These are phyloP conservation scores for Zophobas atratus DNA, from an alignment of 1,140 invertebrate genomes.

Conservation along the genomic window DNA sequence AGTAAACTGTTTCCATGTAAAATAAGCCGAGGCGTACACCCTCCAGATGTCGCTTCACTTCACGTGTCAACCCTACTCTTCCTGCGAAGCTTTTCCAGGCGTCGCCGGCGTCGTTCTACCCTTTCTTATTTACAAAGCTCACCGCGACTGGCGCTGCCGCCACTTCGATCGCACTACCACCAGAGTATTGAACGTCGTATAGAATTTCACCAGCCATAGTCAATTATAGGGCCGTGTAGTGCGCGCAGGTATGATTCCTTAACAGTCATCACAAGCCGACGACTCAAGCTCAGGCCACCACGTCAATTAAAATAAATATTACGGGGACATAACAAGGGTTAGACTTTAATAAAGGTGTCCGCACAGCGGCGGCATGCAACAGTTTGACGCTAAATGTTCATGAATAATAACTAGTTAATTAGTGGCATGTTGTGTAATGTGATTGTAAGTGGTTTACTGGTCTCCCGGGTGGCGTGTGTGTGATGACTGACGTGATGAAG, in stretches of 20 bases:
- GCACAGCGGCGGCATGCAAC: slow-evolving; percentile 55
- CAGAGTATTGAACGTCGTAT: slow-evolving; percentile 62
- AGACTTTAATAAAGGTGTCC: neutral
- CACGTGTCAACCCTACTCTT: neutral
- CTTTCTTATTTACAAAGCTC: slow-evolving; percentile 8
- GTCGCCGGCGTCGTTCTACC: neutral
- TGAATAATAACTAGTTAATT: slow-evolving; percentile 62
- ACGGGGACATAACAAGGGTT: slow-evolving; percentile 7
- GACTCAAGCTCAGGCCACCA: slow-evolving; percentile 36
- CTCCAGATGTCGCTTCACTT: slow-evolving; percentile 14
- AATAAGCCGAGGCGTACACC: no score
- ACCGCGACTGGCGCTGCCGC: slow-evolving; percentile 45
- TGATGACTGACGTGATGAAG: slow-evolving; percentile 55
- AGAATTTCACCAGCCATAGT: slow-evolving; percentile 60
- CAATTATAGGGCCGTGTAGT: slow-evolving; percentile 53
- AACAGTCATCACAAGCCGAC: slow-evolving; percentile 21
- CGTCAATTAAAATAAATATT: slow-evolving; percentile 23
- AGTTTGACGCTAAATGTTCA: slow-evolving; percentile 58
- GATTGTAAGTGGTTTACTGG: slow-evolving; percentile 59
- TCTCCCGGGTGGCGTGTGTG: slow-evolving; percentile 60
- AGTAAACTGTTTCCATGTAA: no score
- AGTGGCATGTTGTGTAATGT: slow-evolving; percentile 56
- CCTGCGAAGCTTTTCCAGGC: slow-evolving; percentile 28
- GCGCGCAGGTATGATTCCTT: slow-evolving; percentile 51
- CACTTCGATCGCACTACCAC: slow-evolving; percentile 56